Percentiles rank a stretch among this genome's conserved stretches.
phyloP scores from a whole-genome alignment of 1,140 invertebrate species.

The Heterodera schachtii region DNA sequence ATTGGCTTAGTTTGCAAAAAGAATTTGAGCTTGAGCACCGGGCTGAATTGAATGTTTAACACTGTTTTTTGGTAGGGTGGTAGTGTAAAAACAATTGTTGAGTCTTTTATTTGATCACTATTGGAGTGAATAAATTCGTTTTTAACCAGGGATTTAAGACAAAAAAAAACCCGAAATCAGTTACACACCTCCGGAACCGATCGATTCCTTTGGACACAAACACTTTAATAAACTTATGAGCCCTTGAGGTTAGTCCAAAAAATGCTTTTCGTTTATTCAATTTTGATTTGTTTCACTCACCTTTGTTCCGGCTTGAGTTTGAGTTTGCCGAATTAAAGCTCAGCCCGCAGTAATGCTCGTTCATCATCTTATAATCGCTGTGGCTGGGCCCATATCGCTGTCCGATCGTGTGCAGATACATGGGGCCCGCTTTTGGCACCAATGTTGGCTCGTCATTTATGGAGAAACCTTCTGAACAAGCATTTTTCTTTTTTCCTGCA shows the following conservation, averaged over 20 bases:
- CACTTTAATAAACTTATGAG: not conserved
- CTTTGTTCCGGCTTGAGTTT: too few species aligned
- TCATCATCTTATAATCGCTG: slow-evolving; percentile 30
- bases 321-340: not conserved
- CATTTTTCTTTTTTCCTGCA: not conserved
- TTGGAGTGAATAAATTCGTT: too few species aligned
- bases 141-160: too few species aligned
- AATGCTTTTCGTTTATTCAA: not conserved
- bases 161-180: too few species aligned
- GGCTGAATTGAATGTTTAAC: too few species aligned
- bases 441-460: too few species aligned
- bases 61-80: too few species aligned
- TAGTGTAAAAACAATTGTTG: too few species aligned
- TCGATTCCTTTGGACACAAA: not conserved
- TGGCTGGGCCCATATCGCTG: slow-evolving; percentile 25
- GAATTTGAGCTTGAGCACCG: too few species aligned
- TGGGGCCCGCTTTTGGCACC: slow-evolving; percentile 5
- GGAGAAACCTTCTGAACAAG: not conserved
- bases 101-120: too few species aligned
- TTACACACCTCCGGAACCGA: not conserved
- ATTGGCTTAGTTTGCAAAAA: too few species aligned
- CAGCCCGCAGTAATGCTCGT: slow-evolving; percentile 23
- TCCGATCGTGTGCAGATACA: slow-evolving; percentile 33
- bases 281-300: not conserved
- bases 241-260: not conserved